Conservation (phyloP, 2,797 vertebrate species). For the Gallinago stenura region DNA sequence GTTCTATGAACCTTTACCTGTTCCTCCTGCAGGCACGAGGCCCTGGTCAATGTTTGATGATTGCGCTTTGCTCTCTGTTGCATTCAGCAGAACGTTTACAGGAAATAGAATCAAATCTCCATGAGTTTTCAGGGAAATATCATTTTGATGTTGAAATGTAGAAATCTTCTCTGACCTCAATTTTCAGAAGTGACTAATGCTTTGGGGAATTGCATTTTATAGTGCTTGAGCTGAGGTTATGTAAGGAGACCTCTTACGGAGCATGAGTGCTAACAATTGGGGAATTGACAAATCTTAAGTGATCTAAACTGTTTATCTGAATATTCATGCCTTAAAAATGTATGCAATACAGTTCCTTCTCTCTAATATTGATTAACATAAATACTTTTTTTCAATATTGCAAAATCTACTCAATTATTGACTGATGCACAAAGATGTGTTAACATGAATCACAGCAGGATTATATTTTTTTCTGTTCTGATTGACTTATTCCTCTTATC, state of each 20-base stretch:
- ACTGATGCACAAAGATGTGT: not conserved
- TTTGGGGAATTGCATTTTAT: slow-evolving; percentile 21
- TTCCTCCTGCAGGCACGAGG: not conserved
- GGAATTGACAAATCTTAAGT: slow-evolving; percentile 21
- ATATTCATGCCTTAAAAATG: not conserved
- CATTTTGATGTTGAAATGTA: slow-evolving; percentile 55
- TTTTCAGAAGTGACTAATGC: slow-evolving; percentile 29
- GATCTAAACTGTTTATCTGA: slow-evolving; percentile 12
- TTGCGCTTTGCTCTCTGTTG: not conserved
- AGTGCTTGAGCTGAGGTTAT: slow-evolving; percentile 19
- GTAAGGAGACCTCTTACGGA: not conserved
- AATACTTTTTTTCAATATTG: not conserved
- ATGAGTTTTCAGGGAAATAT: slow-evolving; percentile 47
- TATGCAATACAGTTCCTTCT: not conserved
- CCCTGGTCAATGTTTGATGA: not conserved
- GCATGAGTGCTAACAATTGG: not conserved
- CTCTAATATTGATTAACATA: not conserved
- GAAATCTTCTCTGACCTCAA: slow-evolving; percentile 51
- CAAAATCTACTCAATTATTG: not conserved
- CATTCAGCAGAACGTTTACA: slow-evolving; percentile 8
- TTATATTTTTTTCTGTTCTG: not conserved
- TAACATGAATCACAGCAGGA: not conserved
- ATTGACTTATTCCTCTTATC: not conserved
- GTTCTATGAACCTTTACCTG: not conserved
- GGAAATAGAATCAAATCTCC: slow-evolving; percentile 28